phyloP scores from a whole-genome alignment of 2,113 vertebrate species.

The Myanophis thanlyinensis region DNA sequence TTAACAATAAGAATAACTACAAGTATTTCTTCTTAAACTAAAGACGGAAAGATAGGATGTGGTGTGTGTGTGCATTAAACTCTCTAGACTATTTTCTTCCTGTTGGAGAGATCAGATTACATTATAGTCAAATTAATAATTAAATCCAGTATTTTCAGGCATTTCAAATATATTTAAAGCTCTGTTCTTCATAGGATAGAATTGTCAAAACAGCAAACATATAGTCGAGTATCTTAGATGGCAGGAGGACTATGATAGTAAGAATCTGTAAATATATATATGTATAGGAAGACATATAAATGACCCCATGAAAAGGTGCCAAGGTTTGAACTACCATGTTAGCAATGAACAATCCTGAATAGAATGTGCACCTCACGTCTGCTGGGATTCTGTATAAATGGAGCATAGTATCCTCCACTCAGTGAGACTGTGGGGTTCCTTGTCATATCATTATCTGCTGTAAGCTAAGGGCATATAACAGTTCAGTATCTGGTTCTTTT shows the following conservation, averaged over 20 bases:
- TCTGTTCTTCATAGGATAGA: not conserved
- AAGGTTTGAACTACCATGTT: no score
- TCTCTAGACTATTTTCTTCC: not conserved
- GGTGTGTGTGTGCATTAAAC: fast-evolving
- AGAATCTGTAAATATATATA: not conserved
- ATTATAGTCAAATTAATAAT: not conserved
- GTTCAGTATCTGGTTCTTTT: no score
- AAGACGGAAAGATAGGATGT: not conserved
- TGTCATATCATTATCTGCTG: no score
- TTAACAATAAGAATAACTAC: not conserved
- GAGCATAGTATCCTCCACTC: no score
- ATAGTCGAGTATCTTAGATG: not conserved
- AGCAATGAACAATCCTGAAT: no score
- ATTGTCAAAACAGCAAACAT: not conserved
- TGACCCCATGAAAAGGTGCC: no score
- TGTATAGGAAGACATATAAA: no score
- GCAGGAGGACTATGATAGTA: not conserved
- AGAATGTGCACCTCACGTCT: no score
- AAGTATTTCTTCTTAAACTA: not conserved
- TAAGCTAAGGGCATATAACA: no score
- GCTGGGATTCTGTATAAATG: no score
- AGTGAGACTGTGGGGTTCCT: no score
- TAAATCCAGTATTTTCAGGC: not conserved
- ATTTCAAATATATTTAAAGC: not conserved
- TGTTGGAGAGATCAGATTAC: not conserved